Evolutionary conservation across 2,113 vertebrate genomes (phyloP), one percentile per base, ranked within the genome.

Genomic region (Anser brachyrhynchus): DNA sequence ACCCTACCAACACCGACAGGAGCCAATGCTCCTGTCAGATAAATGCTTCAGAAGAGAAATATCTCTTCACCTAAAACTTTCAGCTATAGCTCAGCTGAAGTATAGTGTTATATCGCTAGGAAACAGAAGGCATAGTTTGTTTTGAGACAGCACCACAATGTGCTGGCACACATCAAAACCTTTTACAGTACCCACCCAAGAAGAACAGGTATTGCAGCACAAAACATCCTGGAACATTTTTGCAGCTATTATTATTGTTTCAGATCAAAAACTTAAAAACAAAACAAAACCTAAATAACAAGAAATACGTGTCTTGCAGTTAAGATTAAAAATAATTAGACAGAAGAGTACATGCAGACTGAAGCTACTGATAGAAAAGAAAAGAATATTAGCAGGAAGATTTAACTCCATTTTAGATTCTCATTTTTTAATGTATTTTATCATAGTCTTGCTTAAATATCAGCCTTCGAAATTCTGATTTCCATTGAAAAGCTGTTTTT

Each of bases 381-480:
- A 87, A 49, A 69, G 70, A 78, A 57, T 31, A 55, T 3, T 6
- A 49, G 8, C 33, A 87, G 46, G 71, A 90, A 62, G 35, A 64
- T 3, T 66, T 49, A 77, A 58, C 15, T 29, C 0, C 6, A 41
- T 49, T 91, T 94, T 58, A 54, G 13, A 10, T 70, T 71, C 3
- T 74, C 19, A 17, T 65, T 91, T 91, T 94, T 67, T 4, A 3
- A 67, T 4, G 1, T 67, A 20, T 81, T 95, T 51, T 80, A 64
- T 7, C 23, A 39, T 20, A 61, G 0, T 0, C 69, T 86, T 0
- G 0, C 55, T 80, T 80, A 65, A 76, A 37, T 49, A 64, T 13
- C 25, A 89, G 37, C 37, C 16, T 65, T 90, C 57, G 31, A 31
- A 92, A 79, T 59, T 58, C 20, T 72, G 37, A 67, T 62, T 66